These are phyloP conservation scores for Notarius lentiginosus DNA, from an alignment of 2,113 vertebrate species.

Conservation along the genomic window DNA sequence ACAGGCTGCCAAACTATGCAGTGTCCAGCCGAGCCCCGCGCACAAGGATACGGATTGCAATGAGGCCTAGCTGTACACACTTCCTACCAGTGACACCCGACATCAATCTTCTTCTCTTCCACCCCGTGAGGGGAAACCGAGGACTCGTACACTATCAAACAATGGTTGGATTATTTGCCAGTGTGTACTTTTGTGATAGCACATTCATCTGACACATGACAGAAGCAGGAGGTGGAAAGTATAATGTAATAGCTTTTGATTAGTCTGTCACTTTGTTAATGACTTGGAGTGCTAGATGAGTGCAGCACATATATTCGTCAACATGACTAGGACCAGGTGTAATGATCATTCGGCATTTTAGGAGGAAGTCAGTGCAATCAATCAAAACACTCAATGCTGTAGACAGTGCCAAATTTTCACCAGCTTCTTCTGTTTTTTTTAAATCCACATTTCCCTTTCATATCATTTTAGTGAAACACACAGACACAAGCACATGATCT, in stretches of 20 bases:
- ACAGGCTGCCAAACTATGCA: constrained; percentile 84
- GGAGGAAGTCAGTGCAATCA: constrained; percentile 24
- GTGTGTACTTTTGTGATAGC: constrained; percentile 61
- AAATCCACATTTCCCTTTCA: constrained; percentile 8
- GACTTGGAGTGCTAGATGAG: constrained; percentile 27
- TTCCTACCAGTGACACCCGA: constrained; percentile 87
- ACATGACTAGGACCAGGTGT: constrained; percentile 36
- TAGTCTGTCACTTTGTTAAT: constrained; percentile 30
- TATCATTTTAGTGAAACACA: constrained; percentile 13
- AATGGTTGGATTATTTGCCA: constrained; percentile 80
- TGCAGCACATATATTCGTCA: constrained; percentile 24
- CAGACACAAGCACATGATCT: neutral
- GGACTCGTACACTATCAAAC: constrained; percentile 69
- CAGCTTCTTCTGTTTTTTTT: too few species aligned
- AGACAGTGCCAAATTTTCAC: constrained; percentile 7
- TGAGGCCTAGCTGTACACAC: constrained; percentile 84
- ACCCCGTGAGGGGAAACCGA: constrained; percentile 67
- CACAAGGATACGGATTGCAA: constrained; percentile 85
- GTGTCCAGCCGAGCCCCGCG: constrained; percentile 80
- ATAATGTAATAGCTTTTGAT: constrained; percentile 37
- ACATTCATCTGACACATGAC: constrained; percentile 60
- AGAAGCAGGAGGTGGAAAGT: constrained; percentile 57
- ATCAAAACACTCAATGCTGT: constrained; percentile 14
- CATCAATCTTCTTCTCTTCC: constrained; percentile 90
- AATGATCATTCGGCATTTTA: neutral